Percentiles rank a stretch among this genome's conserved stretches.
Conservation (phyloP, 2,888 invertebrate genomes). For the Adela reaumurella region DNA sequence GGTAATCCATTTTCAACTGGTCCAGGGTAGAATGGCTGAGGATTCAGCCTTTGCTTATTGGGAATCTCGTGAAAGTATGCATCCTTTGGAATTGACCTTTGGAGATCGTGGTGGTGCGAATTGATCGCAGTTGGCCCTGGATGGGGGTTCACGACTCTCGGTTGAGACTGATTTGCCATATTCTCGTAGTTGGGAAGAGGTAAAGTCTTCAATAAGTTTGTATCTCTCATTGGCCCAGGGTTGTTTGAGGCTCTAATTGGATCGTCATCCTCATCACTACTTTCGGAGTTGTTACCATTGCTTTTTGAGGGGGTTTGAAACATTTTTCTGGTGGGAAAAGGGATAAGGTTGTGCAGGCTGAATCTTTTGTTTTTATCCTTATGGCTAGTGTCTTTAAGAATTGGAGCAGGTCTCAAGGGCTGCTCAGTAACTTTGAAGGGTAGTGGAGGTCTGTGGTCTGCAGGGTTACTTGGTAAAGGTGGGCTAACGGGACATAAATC, state of each 20-base stretch:
- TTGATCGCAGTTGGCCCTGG: slow-evolving; percentile 16
- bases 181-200: slow-evolving; percentile 58
- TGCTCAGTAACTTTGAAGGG: slow-evolving; percentile 38
- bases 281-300: slow-evolving; percentile 52
- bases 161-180: slow-evolving; percentile 38
- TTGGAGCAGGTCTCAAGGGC: slow-evolving; percentile 42
- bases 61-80: slow-evolving; percentile 61
- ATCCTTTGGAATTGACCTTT: slow-evolving; percentile 53
- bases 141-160: slow-evolving; percentile 20
- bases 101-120: slow-evolving; percentile 24
- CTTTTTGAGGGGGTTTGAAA: slow-evolving; percentile 45
- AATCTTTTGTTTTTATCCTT: slow-evolving; percentile 48
- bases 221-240: slow-evolving; percentile 54
- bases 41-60: slow-evolving; percentile 30
- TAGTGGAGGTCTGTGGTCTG: background rate
- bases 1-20: slow-evolving; percentile 28
- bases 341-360: slow-evolving; percentile 48
- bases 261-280: slow-evolving; percentile 56
- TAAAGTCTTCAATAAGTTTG: slow-evolving; percentile 47
- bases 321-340: slow-evolving; percentile 48
- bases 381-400: slow-evolving; percentile 44
- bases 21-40: slow-evolving; percentile 32
- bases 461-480: background rate
- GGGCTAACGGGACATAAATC: slow-evolving; percentile 27
- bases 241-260: slow-evolving; percentile 42